Base-by-base conservation (phyloP, 2,888 invertebrate genomes). In the Esperia sulphurella region DNA sequence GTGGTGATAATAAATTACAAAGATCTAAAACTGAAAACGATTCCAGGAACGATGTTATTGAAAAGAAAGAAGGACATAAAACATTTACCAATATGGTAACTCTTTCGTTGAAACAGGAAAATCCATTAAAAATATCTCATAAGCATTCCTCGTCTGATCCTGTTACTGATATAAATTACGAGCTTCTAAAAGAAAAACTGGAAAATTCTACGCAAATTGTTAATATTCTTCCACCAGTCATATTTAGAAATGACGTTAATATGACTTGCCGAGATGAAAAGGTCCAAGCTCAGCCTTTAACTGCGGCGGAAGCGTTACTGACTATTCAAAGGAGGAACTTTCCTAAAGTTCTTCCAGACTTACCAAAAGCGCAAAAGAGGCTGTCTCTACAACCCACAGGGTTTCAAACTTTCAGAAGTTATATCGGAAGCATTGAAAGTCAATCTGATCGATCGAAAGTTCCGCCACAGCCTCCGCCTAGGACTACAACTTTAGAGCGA, bases 281-380 rank as follows among this genome's bases (percentile, higher is more conserved):
- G 13, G 65, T 75, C 12, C 55, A 74, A 48, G 63, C 75, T 10
- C 63, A 72, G 37, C 79, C 87, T 3, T 71, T 94, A 39, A 92
- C 92, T 7, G 91, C 93, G 0, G 94, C 94, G 64, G 95, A 95
- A 71, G 93, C 95, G 0, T 71, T 96, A 45, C 84, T 92, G 53
- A 93, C 93, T 31, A 94, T 96, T 40, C 94, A 94, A 73, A 90
- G 94, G 50, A 88, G 95, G 59, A 96, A 96, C 71, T 96, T 94
- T 68, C 96, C 96, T 0, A 96, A 96, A 90, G 96, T 96, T 1
- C 73, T 96, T 31, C 96, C 96, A n/a, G 95, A 95, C 75, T 92
- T 94, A 60, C 92, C 93, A 1, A 87, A 79, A 60, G 63, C 79
- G 35, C 89, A 90, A 65, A 93, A 93, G 63, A 80, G 93, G n/a